These are phyloP conservation scores for Smutsia temminckii DNA, from an alignment of 2,797 vertebrate genomes.

Conservation along the genomic window DNA sequence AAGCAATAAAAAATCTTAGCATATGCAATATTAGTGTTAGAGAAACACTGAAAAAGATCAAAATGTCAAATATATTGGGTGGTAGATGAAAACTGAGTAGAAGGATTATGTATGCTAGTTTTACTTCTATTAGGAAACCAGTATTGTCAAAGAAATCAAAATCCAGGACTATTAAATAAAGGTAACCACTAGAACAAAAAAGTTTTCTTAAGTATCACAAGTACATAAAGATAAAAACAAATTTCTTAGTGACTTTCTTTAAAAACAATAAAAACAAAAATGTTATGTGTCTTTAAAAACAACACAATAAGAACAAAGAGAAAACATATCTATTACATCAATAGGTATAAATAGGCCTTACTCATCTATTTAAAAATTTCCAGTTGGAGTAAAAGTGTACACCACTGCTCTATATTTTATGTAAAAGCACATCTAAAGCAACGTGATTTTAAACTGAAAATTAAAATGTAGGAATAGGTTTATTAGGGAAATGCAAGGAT, in stretches of 20 bases:
- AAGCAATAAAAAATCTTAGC: not conserved
- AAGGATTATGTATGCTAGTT: not conserved
- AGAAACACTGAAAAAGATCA: not conserved
- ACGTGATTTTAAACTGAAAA: constrained; percentile 23
- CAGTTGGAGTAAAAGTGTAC: not conserved
- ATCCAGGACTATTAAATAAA: not conserved
- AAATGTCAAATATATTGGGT: not conserved
- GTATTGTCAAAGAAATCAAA: not conserved
- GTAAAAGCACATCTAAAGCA: not conserved
- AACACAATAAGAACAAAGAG: not conserved
- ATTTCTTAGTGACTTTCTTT: not conserved
- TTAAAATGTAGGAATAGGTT: not conserved
- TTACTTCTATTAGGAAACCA: constrained; percentile 12
- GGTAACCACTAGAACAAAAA: not conserved
- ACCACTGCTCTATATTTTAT: not conserved
- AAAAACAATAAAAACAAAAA: not conserved
- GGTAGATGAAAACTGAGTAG: not conserved
- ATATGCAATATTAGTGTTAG: not conserved
- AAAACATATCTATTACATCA: not conserved
- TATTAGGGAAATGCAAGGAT: not conserved
- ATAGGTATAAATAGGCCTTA: not conserved
- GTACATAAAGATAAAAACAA: not conserved
- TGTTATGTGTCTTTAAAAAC: not conserved
- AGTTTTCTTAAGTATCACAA: not conserved
- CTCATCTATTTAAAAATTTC: not conserved